Base-by-base conservation (phyloP, 2,113 vertebrate genomes). In the Porphyrio hochstetteri region DNA sequence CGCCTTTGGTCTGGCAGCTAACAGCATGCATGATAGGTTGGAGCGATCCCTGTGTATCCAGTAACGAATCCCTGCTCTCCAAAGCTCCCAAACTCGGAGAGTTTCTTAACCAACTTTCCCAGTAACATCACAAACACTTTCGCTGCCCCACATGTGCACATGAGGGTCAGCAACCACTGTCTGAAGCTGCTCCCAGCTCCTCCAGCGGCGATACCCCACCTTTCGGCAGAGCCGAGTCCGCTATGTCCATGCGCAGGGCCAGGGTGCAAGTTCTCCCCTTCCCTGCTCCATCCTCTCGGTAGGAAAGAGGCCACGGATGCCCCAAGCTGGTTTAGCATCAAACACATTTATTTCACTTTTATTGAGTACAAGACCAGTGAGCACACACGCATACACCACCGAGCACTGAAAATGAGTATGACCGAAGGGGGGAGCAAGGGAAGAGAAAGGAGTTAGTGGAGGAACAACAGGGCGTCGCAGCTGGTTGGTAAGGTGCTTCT, bases 361-460 rank as follows among this genome's bases (percentile, higher is more conserved):
- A 99, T 98, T 98, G 98, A 99, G 98, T 99, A 98, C 98, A 99
- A 99, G 98, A 98, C 99, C 99, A 99, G 98, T 98, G 99, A 99
- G 98, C 98, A 98, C 98, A 99, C 98, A 99, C 98, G 98, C 98
- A 98, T 98, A 99, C 98, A 98, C 98, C 98, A 99, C 98, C 86
- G 98, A 99, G 98, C 98, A 99, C 98, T 98, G 98, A 98, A 95
- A 95, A 95, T 88, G 91, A 93, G 76, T 86, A 85, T 95, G 97
- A 96, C 82, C 50, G 16, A 92, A 90, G 81, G 96, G 91, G 96
- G 84, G 95, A 95, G 96, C 82, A 86, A 90, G 95, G 97, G 96
- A 88, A 95, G 93, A 96, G 94, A 95, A 97, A 92, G 79, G 92
- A 97, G 95, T 94, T 92, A 98, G 97, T 97, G 97, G 98, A 97